Percentiles rank a stretch among this genome's conserved stretches.
Evolutionary conservation across 2,888 invertebrate genomes (phyloP).

Genomic region (Unio delphinus): DNA sequence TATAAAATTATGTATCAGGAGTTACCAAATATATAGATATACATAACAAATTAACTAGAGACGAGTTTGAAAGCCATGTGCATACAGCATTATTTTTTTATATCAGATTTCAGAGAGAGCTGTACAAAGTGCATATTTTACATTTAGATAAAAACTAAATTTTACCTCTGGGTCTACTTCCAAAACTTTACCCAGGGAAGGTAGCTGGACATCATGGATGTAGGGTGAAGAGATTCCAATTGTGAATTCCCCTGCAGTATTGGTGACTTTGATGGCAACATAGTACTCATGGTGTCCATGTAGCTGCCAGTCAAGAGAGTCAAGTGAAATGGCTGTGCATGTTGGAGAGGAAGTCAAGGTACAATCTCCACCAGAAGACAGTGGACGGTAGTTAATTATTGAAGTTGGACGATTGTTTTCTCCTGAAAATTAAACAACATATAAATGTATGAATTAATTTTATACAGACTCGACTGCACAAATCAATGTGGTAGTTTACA

Average conservation of each 20-base stretch:
- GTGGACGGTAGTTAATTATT: slow-evolving; percentile 7
- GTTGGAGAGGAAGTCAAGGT: slow-evolving; percentile 4
- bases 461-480: no score
- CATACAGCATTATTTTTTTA: no score
- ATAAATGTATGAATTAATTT: no score
- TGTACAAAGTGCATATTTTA: no score
- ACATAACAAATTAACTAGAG: no score
- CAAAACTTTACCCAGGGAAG: slow-evolving; percentile 29
- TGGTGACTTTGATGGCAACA: slow-evolving; percentile 33
- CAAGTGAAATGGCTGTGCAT: slow-evolving; percentile 25
- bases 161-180: slow-evolving; percentile 19
- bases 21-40: no score
- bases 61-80: no score
- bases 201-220: slow-evolving; percentile 28
- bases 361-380: slow-evolving; percentile 20
- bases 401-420: slow-evolving; percentile 1
- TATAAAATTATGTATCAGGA: no score
- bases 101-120: no score
- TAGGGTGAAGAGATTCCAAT: slow-evolving; percentile 27
- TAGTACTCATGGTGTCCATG: slow-evolving; percentile 33
- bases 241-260: slow-evolving; percentile 24
- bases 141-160: neutral
- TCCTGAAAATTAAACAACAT: slow-evolving; percentile 3
- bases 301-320: slow-evolving; percentile 21
- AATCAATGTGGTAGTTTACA: no score